These are phyloP conservation scores for Clarias batrachus DNA, from an alignment of 2,113 vertebrate species.

Conservation along the genomic window DNA sequence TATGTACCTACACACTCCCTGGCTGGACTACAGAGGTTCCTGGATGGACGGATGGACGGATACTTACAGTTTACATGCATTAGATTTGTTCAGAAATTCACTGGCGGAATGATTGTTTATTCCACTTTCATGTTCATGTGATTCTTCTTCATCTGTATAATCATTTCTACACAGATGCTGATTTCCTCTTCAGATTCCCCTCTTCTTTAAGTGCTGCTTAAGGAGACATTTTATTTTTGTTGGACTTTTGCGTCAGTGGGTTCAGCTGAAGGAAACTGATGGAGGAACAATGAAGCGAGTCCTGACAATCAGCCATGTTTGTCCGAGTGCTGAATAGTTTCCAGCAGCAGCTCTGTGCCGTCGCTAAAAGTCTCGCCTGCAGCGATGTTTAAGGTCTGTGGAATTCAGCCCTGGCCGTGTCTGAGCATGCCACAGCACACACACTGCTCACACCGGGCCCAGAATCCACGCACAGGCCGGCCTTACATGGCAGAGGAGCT, in stretches of 20 bases:
- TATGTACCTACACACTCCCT: not conserved
- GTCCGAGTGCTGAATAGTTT: constrained; percentile 32
- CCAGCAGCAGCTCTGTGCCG: constrained; percentile 6
- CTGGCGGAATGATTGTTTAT: not conserved
- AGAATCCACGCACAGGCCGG: constrained; percentile 16
- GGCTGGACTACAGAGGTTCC: no score
- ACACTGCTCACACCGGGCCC: constrained; percentile 25
- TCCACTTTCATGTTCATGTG: not conserved
- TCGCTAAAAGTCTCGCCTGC: constrained; percentile 38
- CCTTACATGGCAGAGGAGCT: constrained; percentile 10
- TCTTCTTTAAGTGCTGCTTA: not conserved
- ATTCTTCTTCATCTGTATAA: not conserved
- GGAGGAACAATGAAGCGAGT: not conserved
- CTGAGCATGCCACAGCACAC: constrained; percentile 58
- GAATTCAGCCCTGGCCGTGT: constrained; percentile 51
- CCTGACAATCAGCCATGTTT: constrained; percentile 9
- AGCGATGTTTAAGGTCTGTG: constrained; percentile 45
- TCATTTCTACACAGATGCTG: not conserved
- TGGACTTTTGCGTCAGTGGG: not conserved
- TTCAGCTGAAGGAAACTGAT: constrained; percentile 16
- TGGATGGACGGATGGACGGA: not conserved
- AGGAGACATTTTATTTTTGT: not conserved
- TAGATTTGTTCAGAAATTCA: not conserved
- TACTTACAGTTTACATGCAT: not conserved
- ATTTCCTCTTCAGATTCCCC: not conserved